Conservation (phyloP, 1,140 invertebrate genomes). For the Trachelipus rathkii region DNA sequence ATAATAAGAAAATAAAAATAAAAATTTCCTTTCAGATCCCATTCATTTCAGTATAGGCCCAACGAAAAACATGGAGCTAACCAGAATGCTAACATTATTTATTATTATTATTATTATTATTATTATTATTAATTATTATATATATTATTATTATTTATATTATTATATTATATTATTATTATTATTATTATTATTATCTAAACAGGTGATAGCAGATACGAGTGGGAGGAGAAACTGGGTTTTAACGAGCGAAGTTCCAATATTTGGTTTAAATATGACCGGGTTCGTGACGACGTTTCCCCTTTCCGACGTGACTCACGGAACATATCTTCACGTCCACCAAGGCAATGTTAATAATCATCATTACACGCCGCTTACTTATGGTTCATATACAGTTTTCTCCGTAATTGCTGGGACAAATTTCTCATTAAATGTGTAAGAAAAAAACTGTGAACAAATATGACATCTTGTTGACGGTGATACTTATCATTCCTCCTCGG, state of each 20-base stretch:
- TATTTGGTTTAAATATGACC: constrained; percentile 45
- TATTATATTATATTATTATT: not conserved
- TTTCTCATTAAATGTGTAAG: too few relatives aligned
- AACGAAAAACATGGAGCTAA: too few relatives aligned
- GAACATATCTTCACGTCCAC: constrained; percentile 53
- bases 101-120: too few relatives aligned
- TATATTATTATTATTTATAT: not conserved
- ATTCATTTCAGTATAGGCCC: too few relatives aligned
- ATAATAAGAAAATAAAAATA: too few relatives aligned
- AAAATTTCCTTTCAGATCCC: too few relatives aligned
- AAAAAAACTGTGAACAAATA: too few relatives aligned
- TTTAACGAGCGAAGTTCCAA: constrained; percentile 26
- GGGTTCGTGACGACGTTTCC: constrained; percentile 51
- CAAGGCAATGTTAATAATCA: constrained; percentile 38
- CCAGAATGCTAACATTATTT: too few relatives aligned
- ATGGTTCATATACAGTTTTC: constrained; percentile 64
- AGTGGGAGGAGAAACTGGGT: constrained; percentile 30
- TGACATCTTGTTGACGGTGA: too few relatives aligned
- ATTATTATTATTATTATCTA: not conserved
- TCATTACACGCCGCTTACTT: constrained; percentile 55
- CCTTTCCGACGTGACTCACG: constrained; percentile 57
- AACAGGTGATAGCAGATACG: constrained; percentile 40
- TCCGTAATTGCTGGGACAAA: constrained; percentile 63
- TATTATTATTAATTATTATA: not conserved
- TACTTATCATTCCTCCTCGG: too few relatives aligned